Evolutionary conservation across 1,140 invertebrate genomes (phyloP), one percentile per base, ranked within the genome.

Genomic region (Cryptotermes secundus): DNA sequence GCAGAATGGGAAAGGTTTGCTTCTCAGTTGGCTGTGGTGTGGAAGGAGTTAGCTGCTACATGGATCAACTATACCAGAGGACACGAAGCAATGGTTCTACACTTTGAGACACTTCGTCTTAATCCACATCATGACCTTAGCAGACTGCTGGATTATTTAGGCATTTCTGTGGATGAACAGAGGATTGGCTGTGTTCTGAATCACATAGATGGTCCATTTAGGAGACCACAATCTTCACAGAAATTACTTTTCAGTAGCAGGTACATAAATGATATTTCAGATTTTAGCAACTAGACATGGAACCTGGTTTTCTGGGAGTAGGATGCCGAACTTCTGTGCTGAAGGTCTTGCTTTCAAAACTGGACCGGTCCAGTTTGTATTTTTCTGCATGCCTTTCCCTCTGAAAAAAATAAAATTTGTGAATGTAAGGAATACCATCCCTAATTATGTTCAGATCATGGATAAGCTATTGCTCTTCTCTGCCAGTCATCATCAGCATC

Each of bases 151-250:
- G 53, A 59, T 49, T 83, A 35, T 49, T 59, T 83, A 16, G 83
- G 83, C 42, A 83, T 83, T 31, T 36, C 83, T 26, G 83, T 59
- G 36, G 83, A 83, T 42, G 83, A 83, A 49, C 34, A 83, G 42
- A 83, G 83, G 53, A 42, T 83, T 31, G 36, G 38, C n/a, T 83
- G 83, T 59, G 83, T 83, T 24, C 26, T 83, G 14, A 65, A 79
- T 24, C 83, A 83, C 31, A 49, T 79, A 16, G 83, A 83, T n/a
- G 83, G 83, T 24, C 83, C 53, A 34, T 83, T 83, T 34, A 59
- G 19, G 31, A 59, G 83, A 10, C 83, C 83, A 42, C n/a, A 36
- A 12, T 83, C 83, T 19, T 53, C 83, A 19, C 83, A 83, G 83
- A 34, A 83, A 34, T 14, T 83, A 12, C 72, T 83, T 14, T 83